phyloP scores from a whole-genome alignment of 2,113 vertebrate genomes.

The Datnioides undecimradiatus region DNA sequence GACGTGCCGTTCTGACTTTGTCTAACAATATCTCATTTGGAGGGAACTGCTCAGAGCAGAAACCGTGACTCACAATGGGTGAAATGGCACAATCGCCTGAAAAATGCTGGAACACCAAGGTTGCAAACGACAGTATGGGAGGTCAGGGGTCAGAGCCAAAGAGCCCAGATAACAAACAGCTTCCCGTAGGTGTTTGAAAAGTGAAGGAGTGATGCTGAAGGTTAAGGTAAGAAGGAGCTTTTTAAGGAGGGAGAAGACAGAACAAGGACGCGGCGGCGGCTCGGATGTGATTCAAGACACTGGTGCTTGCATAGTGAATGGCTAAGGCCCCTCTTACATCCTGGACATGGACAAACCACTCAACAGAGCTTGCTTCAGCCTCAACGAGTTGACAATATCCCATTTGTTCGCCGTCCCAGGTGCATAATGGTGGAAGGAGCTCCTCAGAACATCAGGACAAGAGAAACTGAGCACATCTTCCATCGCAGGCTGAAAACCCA shows the following conservation, averaged over 20 bases:
- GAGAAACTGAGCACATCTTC: not conserved
- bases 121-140: not conserved
- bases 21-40: not conserved
- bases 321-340: not conserved
- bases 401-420: not conserved
- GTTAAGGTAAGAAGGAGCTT: not conserved
- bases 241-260: not conserved
- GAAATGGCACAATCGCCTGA: slow-evolving; percentile 53
- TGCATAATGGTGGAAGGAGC: not conserved
- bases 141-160: slow-evolving; percentile 57
- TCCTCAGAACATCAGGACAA: not conserved
- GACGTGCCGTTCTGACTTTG: slow-evolving; percentile 7
- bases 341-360: not conserved
- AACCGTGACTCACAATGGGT: slow-evolving; percentile 45
- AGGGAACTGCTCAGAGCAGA: slow-evolving; percentile 41
- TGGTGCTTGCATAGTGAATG: not conserved
- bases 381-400: not conserved
- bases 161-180: slow-evolving; percentile 1
- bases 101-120: slow-evolving; percentile 39
- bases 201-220: not conserved
- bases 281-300: not conserved
- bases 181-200: not conserved
- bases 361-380: not conserved
- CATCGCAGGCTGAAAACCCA: no score
- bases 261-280: not conserved